Conservation (phyloP, 1,140 invertebrate genomes). For the Sitobion miscanthi region DNA sequence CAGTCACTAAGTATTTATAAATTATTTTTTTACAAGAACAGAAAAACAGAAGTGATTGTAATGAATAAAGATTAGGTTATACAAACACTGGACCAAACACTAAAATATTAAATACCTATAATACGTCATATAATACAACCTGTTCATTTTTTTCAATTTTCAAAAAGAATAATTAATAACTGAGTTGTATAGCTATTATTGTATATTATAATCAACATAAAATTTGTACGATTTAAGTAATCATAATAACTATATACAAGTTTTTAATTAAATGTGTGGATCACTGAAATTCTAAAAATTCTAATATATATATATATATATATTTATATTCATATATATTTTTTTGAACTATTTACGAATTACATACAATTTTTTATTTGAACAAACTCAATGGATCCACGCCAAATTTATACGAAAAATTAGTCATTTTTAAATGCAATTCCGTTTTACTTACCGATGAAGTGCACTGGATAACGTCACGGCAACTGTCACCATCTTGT, state of each 20-base stretch:
- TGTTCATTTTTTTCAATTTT: not conserved
- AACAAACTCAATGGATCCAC: not conserved
- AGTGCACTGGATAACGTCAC: constrained; percentile 94
- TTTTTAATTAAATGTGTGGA: not conserved
- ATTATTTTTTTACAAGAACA: no score
- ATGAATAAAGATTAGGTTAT: no score
- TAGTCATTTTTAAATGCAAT: no score
- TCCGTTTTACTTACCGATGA: constrained; percentile 74
- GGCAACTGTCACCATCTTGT: constrained; percentile 89
- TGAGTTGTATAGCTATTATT: not conserved
- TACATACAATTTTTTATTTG: not conserved
- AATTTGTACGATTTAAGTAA: not conserved
- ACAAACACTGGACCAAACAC: no score
- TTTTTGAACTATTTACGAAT: not conserved
- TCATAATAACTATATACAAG: not conserved
- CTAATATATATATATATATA: no score
- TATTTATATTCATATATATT: no score
- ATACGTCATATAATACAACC: not conserved
- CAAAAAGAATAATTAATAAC: not conserved
- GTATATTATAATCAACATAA: not conserved
- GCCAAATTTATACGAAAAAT: not conserved
- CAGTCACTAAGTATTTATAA: no score
- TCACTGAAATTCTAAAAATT: not conserved
- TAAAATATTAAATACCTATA: no score
- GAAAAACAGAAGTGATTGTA: no score